These are phyloP conservation scores for Pseudomyrmex flavicornis DNA, from an alignment of 1,140 invertebrate genomes.

Conservation along the genomic window DNA sequence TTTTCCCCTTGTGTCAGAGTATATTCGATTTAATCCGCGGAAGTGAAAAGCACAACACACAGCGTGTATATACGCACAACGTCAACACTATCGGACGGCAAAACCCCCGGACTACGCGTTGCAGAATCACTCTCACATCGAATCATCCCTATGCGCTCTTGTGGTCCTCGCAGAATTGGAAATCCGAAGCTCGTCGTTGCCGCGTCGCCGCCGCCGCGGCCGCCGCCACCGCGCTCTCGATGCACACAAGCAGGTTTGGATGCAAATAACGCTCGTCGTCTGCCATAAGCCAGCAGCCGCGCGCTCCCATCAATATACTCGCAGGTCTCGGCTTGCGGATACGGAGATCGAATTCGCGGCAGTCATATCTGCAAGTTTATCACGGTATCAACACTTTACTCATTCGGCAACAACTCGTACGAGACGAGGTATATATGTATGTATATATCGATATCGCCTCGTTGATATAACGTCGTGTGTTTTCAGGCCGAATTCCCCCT, in stretches of 20 bases:
- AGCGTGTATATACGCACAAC: not conserved
- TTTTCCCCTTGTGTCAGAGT: not conserved
- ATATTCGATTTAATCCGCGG: constrained; percentile 6
- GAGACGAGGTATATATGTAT: no score
- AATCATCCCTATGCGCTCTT: constrained; percentile 7
- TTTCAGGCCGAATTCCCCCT: not conserved
- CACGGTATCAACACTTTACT: constrained; percentile 1
- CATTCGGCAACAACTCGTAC: not conserved
- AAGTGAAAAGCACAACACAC: constrained; percentile 24
- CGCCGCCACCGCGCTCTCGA: constrained; percentile 24
- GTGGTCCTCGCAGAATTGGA: constrained; percentile 65
- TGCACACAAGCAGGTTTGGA: constrained; percentile 71
- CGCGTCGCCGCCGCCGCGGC: no score
- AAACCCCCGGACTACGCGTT: constrained; percentile 9
- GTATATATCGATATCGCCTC: not conserved
- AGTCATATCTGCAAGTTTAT: constrained; percentile 33
- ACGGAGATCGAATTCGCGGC: constrained; percentile 26
- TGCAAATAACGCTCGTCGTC: constrained; percentile 69
- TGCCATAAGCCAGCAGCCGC: constrained; percentile 66
- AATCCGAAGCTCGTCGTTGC: constrained; percentile 59
- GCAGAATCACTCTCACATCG: constrained; percentile 33
- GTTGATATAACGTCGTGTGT: not conserved
- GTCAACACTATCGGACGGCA: constrained; percentile 35
- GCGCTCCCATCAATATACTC: constrained; percentile 44
- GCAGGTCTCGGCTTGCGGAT: constrained; percentile 13